Conservation (phyloP, 1,140 invertebrate species). For the Drosophila erecta region DNA sequence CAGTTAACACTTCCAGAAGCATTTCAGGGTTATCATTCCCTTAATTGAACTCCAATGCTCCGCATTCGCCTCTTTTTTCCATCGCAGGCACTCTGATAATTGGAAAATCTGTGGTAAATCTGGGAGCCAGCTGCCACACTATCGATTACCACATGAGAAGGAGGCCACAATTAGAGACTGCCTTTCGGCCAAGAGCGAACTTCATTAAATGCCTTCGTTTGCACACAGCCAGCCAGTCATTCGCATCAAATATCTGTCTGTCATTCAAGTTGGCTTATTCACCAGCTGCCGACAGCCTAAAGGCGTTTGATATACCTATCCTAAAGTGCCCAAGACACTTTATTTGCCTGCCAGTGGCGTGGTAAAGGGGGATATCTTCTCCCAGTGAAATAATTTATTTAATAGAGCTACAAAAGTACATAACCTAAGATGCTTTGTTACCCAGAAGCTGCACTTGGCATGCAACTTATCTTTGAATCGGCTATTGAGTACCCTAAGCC, state of each 20-base stretch:
- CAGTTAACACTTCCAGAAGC: too few relatives aligned
- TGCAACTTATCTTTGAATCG: too few relatives aligned
- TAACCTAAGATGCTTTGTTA: not conserved
- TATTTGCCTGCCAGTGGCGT: slow-evolving; percentile 5
- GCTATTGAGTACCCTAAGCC: not conserved
- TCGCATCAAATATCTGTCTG: slow-evolving; percentile 41
- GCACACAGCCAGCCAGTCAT: slow-evolving; percentile 27
- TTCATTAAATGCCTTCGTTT: slow-evolving; percentile 72
- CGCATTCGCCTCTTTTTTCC: slow-evolving; percentile 17
- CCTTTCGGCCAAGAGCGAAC: slow-evolving; percentile 55
- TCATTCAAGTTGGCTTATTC: slow-evolving; percentile 53
- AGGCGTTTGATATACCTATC: slow-evolving; percentile 47
- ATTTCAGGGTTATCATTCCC: not conserved
- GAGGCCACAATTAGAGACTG: slow-evolving; percentile 65
- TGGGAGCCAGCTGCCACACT: slow-evolving; percentile 41
- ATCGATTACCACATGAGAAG: slow-evolving; percentile 40
- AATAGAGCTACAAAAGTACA: not conserved
- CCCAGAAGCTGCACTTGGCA: not conserved
- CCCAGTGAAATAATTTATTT: not conserved
- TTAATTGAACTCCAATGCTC: not conserved
- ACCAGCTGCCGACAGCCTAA: slow-evolving; percentile 58
- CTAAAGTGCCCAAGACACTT: slow-evolving; percentile 11
- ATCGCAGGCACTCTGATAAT: slow-evolving; percentile 26
- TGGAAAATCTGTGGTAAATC: slow-evolving; percentile 49
- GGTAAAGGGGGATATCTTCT: not conserved